Evolutionary conservation across 1,140 invertebrate species (phyloP), one percentile per base, ranked within the genome.

Genomic region (Aphis gossypii): DNA sequence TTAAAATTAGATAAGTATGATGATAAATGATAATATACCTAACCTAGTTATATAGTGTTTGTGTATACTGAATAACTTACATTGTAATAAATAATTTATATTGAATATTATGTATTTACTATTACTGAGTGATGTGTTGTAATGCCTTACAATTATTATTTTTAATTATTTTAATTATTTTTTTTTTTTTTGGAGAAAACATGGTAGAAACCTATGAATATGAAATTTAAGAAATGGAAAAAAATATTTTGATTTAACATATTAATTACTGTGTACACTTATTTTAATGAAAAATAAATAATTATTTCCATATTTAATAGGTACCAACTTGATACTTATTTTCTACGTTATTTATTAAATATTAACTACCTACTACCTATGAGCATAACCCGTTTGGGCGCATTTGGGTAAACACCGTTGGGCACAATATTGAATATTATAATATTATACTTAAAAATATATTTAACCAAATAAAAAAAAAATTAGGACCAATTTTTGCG

Each of bases 211-310:
- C 60, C 14, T 76, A 76, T 35, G 60, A 76, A 76, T n/a, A 76
- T 76, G 60, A 76, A 76, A 76, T 76, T 76, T 76, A 76, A 76
- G 14, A 76, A 76, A 76, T 76, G 30, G 14, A n/a, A 76, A 68
- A 60, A 30, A 76, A 76, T 68, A 14, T n/a, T 76, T n/a, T 76
- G 30, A 76, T 76, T 76, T 76, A 76, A 76, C 14, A 76, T 35
- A 76, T 76, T 76, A 76, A 76, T 14, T n/a, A n/a, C 60, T 35
- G 60, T 76, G 30, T 76, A 76, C 5, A 68, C 60, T n/a, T 76
- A 76, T 76, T 76, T 76, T 76, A 76, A 76, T 76, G 14, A 76
- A 76, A 76, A 76, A 76, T 76, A 76, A 76, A 76, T 76, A n/a
- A 76, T 76, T 76, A 76, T 76, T 76, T 76, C 60, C 60, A 76